Percentiles rank a stretch among this genome's conserved stretches.
Evolutionary conservation across 2,797 vertebrate species (phyloP).

Genomic region (Coracias cyanogaster): DNA sequence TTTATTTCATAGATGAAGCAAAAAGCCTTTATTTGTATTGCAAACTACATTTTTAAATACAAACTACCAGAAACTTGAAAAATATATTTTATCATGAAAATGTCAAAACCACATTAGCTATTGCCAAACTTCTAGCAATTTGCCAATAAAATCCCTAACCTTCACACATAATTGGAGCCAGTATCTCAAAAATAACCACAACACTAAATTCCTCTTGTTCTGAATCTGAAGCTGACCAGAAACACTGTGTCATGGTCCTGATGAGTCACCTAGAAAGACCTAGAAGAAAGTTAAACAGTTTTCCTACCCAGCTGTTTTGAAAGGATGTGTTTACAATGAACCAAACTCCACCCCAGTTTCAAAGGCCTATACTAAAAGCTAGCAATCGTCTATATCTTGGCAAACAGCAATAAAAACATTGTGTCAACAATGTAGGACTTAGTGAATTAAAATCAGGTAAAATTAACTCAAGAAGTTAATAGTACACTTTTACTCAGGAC

Average conservation of each 20-base stretch:
- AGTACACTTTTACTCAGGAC: neutral
- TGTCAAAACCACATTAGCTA: neutral
- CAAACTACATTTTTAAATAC: neutral
- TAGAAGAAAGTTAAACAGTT: neutral
- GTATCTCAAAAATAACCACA: neutral
- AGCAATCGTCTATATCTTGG: neutral
- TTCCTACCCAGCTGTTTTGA: neutral
- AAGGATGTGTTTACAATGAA: neutral
- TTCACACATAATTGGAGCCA: neutral
- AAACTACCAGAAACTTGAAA: neutral
- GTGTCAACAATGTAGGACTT: neutral
- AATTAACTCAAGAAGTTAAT: neutral
- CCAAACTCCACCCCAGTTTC: neutral
- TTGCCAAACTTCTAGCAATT: neutral
- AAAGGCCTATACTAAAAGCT: neutral
- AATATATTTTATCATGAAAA: neutral
- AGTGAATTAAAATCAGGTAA: neutral
- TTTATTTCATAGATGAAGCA: neutral
- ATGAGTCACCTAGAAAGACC: conserved; percentile 17
- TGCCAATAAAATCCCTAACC: neutral
- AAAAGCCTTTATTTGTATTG: neutral
- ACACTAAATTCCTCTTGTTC: neutral
- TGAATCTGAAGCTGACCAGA: conserved; percentile 19
- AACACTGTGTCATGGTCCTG: neutral
- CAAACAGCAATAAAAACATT: neutral